Evolutionary conservation across 2,797 vertebrate species (phyloP).

Genomic region (Lophius americanus): DNA sequence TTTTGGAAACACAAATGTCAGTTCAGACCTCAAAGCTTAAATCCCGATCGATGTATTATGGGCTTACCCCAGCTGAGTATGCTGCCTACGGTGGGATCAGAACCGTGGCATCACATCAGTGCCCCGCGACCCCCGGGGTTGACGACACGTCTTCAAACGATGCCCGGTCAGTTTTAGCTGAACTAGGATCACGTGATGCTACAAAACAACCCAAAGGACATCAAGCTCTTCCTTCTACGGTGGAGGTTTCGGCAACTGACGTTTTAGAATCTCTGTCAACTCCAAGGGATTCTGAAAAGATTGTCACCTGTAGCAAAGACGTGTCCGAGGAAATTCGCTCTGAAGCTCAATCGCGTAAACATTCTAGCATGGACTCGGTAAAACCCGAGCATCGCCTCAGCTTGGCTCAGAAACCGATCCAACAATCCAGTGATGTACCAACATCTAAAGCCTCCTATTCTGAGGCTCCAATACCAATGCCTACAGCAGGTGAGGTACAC

Average conservation of each 20-base stretch:
- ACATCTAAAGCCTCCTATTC: conserved; percentile 67
- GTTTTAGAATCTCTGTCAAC: conserved; percentile 24
- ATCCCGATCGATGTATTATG: conserved; percentile 79
- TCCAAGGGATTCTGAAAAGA: conserved; percentile 18
- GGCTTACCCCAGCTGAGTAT: conserved; percentile 79
- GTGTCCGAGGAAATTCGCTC: conserved; percentile 43
- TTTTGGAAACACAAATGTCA: conserved; percentile 74
- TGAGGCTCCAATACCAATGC: conserved; percentile 68
- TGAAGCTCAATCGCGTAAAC: conserved; percentile 61
- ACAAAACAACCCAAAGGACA: conserved; percentile 51
- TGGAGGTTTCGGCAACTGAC: conserved; percentile 30
- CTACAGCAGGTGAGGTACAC: conserved; percentile 74
- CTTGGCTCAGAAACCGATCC: conserved; percentile 63
- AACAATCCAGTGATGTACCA: conserved; percentile 65
- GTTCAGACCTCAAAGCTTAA: conserved; percentile 63
- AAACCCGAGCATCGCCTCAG: conserved; percentile 57
- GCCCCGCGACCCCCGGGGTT: conserved; percentile 26
- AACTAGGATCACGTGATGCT: conserved; percentile 43
- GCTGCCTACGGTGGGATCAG: conserved; percentile 77
- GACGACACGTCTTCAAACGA: conserved; percentile 40
- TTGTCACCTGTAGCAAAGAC: conserved; percentile 43
- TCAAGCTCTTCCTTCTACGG: conserved; percentile 22
- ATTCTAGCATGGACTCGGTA: conserved; percentile 52
- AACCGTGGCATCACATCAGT: conserved; percentile 45
- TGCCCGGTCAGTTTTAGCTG: conserved; percentile 37